phyloP scores from a whole-genome alignment of 2,113 vertebrate genomes.

The Calyptomena viridis region DNA sequence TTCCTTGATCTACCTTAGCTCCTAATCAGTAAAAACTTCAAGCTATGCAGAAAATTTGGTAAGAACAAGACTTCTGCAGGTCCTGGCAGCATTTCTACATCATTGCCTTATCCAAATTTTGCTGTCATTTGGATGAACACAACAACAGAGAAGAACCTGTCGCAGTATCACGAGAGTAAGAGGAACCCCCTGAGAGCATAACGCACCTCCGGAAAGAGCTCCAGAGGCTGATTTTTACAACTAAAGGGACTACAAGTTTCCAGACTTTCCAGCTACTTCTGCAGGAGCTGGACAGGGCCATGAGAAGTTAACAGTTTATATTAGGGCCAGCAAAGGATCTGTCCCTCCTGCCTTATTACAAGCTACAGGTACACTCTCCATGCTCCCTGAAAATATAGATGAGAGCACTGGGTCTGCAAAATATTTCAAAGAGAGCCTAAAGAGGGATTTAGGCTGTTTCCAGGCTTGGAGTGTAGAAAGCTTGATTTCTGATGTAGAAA shows the following conservation, averaged over 20 bases:
- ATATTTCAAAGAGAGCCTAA: background rate
- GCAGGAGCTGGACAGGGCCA: background rate
- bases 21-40: background rate
- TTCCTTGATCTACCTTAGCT: background rate
- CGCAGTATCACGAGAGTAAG: background rate
- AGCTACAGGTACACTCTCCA: background rate
- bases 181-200: rapidly evolving
- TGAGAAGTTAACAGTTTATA: background rate
- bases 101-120: background rate
- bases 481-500: background rate
- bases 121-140: background rate
- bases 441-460: background rate
- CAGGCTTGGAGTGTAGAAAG: background rate
- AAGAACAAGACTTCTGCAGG: background rate
- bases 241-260: background rate
- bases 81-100: background rate
- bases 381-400: background rate
- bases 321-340: background rate
- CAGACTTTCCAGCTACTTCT: background rate
- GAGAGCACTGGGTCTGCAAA: background rate
- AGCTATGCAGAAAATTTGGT: background rate
- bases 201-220: background rate
- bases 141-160: background rate
- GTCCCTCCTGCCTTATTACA: background rate
- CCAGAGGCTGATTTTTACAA: background rate